Base-by-base conservation (phyloP, 2,797 vertebrate genomes). In the Enoplosus armatus region DNA sequence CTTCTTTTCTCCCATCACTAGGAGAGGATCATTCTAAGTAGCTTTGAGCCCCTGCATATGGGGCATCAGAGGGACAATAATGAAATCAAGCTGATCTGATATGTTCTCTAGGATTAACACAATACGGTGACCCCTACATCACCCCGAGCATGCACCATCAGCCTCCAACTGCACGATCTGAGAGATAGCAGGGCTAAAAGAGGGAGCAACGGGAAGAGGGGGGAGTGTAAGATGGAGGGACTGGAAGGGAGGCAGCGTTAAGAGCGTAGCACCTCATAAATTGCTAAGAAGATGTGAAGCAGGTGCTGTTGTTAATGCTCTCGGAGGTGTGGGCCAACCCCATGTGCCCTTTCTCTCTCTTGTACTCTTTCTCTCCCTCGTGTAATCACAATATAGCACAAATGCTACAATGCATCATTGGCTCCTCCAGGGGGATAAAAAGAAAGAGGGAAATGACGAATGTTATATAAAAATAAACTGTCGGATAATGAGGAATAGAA, bases 241-340 rank as follows among this genome's bases (percentile, higher is more conserved):
- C 4, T 16, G 29, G 45, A 67, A 66, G 54, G 65, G 77, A 79
- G 77, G 68, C 61, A 26, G 64, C 16, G 22, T 62, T 37, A 67
- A 77, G 72, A 68, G 63, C 41, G 69, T 51, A 80, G 72, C 69
- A 56, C 68, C 84, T 94, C 84, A 93, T 94, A 78, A 94, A 95
- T 93, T 92, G 92, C 66, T 70, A 22, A 89, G 89, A 93, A 91
- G 85, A 92, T 83, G 77, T 80, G 87, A 94, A 92, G 93, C 94
- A 95, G 95, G 95, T 95, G 95, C 84, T 92, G 85, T n/a, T 50
- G 80, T 71, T 82, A 89, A 93, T 91, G 89, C 92, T 90, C 86
- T 71, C 83, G 79, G 85, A 70, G 71, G 70, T 82, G 87, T 90
- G 29, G 65, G 85, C 91, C 91, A 79, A 85, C 84, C 89, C 83